Percentiles rank a stretch among this genome's conserved stretches.
phyloP scores from a whole-genome alignment of 1,140 invertebrate species.

The Tetraneura akinire region DNA sequence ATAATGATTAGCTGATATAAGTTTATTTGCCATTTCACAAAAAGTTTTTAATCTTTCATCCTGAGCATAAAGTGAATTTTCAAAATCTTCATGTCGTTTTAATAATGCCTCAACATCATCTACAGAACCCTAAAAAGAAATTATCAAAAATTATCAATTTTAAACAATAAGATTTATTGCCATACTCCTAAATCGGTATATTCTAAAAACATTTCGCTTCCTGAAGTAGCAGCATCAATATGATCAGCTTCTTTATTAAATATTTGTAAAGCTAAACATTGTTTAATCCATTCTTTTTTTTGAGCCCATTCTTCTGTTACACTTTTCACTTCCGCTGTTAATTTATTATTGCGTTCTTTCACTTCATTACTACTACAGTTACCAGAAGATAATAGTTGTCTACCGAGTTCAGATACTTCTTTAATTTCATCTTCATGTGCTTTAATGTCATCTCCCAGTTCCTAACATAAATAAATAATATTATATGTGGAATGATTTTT shows the following conservation, averaged over 20 bases:
- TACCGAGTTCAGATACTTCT: slow-evolving; percentile 76
- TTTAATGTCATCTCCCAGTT: slow-evolving; percentile 88
- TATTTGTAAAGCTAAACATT: slow-evolving; percentile 82
- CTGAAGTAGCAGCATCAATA: slow-evolving; percentile 91
- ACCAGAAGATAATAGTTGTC: slow-evolving; percentile 68
- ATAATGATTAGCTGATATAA: slow-evolving; percentile 84
- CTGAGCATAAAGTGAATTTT: slow-evolving; percentile 89
- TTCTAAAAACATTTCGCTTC: slow-evolving; percentile 91
- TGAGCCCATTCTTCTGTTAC: slow-evolving; percentile 77
- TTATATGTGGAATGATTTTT: background rate
- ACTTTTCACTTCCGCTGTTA: slow-evolving; percentile 75
- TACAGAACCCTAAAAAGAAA: slow-evolving; percentile 71
- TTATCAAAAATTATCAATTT: background rate
- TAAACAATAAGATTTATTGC: slow-evolving; percentile 52
- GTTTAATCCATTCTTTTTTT: slow-evolving; percentile 80
- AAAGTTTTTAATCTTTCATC: slow-evolving; percentile 89
- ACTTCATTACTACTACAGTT: slow-evolving; percentile 73
- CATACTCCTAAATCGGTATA: slow-evolving; percentile 83
- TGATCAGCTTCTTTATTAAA: slow-evolving; percentile 97
- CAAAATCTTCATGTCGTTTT: slow-evolving; percentile 93
- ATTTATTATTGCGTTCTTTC: slow-evolving; percentile 70
- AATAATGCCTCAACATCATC: slow-evolving; percentile 93
- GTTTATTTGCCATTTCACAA: slow-evolving; percentile 79
- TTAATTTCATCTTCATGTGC: slow-evolving; percentile 85
- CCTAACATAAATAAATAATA: slow-evolving; percentile 57